Evolutionary conservation across 2,888 invertebrate genomes (phyloP).

Genomic region (Leucoma salicis): DNA sequence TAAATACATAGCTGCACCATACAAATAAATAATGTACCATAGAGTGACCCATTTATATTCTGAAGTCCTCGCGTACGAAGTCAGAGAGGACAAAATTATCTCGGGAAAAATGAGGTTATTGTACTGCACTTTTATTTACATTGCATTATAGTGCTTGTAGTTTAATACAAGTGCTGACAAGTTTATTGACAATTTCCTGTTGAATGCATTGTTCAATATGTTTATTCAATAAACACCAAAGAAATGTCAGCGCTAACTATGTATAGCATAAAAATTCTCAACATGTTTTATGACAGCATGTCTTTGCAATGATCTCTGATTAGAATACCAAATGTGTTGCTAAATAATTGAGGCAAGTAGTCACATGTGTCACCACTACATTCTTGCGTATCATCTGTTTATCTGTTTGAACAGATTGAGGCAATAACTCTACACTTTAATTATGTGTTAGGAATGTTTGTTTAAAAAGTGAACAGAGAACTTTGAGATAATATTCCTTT

Average conservation of each 20-base stretch:
- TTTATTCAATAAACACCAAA: conserved; percentile 62
- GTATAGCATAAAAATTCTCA: conserved; percentile 35
- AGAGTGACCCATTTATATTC: too few relatives aligned
- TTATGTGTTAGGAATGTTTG: too few relatives aligned
- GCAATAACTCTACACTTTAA: too few relatives aligned
- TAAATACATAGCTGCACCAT: too few relatives aligned
- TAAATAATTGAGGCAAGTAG: conserved; percentile 38
- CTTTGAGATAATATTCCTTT: too few relatives aligned
- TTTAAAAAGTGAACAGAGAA: too few relatives aligned
- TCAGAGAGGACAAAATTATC: too few relatives aligned
- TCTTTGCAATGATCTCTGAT: conserved; percentile 41
- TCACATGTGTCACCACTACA: conserved; percentile 31
- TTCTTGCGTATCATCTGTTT: too few relatives aligned
- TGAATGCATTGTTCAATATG: conserved; percentile 58
- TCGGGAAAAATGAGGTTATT: conserved; percentile 37
- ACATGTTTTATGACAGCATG: conserved; percentile 40
- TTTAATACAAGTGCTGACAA: conserved; percentile 55
- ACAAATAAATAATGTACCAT: too few relatives aligned
- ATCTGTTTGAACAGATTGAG: too few relatives aligned
- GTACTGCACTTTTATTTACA: conserved; percentile 43
- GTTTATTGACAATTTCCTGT: conserved; percentile 75
- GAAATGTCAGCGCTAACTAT: conserved; percentile 36
- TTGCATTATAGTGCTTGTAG: conserved; percentile 32
- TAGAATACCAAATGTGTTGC: conserved; percentile 48
- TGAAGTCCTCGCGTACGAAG: too few relatives aligned